Conservation (phyloP, 1,140 invertebrate genomes). For the Hydropsyche tenuis region DNA sequence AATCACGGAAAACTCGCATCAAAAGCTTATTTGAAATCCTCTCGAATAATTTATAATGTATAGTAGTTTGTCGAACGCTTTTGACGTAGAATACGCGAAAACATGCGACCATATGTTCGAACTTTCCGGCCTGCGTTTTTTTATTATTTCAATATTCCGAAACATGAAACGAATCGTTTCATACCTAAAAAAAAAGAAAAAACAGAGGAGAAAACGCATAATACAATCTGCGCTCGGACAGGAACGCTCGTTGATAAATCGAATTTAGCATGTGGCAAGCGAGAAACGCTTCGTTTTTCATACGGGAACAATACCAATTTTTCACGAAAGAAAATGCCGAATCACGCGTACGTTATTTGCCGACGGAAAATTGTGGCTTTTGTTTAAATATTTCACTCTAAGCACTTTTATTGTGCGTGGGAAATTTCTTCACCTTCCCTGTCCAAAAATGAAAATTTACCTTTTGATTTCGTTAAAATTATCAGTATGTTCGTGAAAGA, state of each 20-base stretch:
- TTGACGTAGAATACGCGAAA: background rate
- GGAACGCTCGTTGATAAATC: constrained; percentile 17
- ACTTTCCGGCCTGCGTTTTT: background rate
- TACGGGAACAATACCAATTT: constrained; percentile 12
- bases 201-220: background rate
- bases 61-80: too few relatives aligned
- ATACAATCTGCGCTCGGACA: constrained; percentile 13
- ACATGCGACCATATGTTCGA: background rate
- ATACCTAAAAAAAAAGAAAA: background rate
- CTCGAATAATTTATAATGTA: too few relatives aligned
- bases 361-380: background rate
- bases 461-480: too few relatives aligned
- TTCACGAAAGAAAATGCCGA: constrained; percentile 19
- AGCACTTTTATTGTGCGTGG: too few relatives aligned
- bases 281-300: background rate
- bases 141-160: constrained; percentile 14
- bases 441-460: too few relatives aligned
- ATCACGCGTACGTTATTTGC: constrained; percentile 9
- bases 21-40: too few relatives aligned
- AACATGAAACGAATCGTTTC: background rate
- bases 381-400: too few relatives aligned
- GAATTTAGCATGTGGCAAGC: constrained; percentile 28
- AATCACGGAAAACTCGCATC: too few relatives aligned
- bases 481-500: too few relatives aligned
- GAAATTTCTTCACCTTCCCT: too few relatives aligned